A percentile compares a stretch with the other conserved stretches of the same genome.
Conservation (phyloP, 2,888 invertebrate species). For the Polylopha cassiicola region DNA sequence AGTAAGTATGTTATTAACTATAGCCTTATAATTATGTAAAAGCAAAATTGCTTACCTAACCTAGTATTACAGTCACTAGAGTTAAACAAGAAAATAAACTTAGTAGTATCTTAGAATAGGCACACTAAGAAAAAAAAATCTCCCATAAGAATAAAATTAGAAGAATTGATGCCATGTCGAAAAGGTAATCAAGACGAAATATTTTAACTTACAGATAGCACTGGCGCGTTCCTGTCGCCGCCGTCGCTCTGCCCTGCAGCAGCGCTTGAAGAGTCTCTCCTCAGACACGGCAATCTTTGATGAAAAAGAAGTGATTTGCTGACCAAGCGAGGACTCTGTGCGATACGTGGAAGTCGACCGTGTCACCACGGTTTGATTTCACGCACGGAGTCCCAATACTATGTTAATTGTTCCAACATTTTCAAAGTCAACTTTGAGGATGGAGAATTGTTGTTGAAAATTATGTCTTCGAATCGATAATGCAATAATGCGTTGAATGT, state of each 20-base stretch:
- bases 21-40: no score
- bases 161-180: no score
- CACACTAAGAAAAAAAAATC: no score
- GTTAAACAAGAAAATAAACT: no score
- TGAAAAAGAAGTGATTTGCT: conserved; percentile 94
- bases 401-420: conserved; percentile 22
- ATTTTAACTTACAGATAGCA: conserved; percentile 47
- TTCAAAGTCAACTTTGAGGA: conserved; percentile 21
- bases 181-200: no score
- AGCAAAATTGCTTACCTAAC: no score
- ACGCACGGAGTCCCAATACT: conserved; percentile 55
- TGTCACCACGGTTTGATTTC: conserved; percentile 91
- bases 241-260: conserved; percentile 86
- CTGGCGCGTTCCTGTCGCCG: conserved; percentile 78
- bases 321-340: conserved; percentile 97
- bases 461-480: conserved; percentile 2
- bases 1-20: no score
- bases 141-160: no score
- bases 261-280: conserved; percentile 86
- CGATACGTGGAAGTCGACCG: conserved; percentile 94
- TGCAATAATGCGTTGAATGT: conserved; percentile 9
- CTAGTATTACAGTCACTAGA: no score
- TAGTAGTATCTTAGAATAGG: no score
- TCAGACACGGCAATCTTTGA: conserved; percentile 90
- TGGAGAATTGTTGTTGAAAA: conserved; percentile 14